Base-by-base conservation (phyloP, 2,113 vertebrate genomes). In the Eublepharis macularius region DNA sequence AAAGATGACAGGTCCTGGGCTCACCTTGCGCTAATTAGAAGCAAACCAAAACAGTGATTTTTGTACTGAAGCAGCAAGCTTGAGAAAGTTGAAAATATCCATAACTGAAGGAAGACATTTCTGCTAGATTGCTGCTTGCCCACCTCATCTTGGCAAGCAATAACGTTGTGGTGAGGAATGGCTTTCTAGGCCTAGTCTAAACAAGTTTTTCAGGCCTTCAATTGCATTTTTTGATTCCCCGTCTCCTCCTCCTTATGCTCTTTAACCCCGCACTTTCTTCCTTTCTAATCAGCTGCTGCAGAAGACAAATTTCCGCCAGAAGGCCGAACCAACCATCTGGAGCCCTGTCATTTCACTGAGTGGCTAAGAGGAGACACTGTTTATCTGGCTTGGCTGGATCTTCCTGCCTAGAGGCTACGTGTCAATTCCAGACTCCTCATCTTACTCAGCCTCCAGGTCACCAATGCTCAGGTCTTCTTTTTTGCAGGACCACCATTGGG, bases 321-420 rank as follows among this genome's bases (percentile, higher is more conserved):
- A 75, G 76, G 81, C 69, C 32, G 41, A 51, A 79, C 32, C 36
- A 79, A 32, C 76, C 86, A 84, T 87, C 81, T 87, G 86, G 81
- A 87, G 69, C 14, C 45, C 76, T 87, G 86, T 87, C 81, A 87
- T 54, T 80, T 66, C 45, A 32, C 32, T 45, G 76, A 84, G 75
- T 36, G 36, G 76, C 86, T 66, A 75, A 75, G 69, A 80, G 41
- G 86, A 84, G 69, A 87, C 60, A 57, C 54, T 54, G 29, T 54
- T 83, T 68, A 87, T 84, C 60, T 68, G 81, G 76, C 86, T 87
- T 87, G 81, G 81, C 81, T 87, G 76, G 69, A 80, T 54, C 69
- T 39, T 68, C 76, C 76, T 54, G 76, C 86, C 82, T 74, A 47
- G 76, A 84, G 82, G 81, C 82, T 69, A 75, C 7, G 51, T 80